Base-by-base conservation (phyloP, 2,888 invertebrate species). In the Spodoptera littoralis region DNA sequence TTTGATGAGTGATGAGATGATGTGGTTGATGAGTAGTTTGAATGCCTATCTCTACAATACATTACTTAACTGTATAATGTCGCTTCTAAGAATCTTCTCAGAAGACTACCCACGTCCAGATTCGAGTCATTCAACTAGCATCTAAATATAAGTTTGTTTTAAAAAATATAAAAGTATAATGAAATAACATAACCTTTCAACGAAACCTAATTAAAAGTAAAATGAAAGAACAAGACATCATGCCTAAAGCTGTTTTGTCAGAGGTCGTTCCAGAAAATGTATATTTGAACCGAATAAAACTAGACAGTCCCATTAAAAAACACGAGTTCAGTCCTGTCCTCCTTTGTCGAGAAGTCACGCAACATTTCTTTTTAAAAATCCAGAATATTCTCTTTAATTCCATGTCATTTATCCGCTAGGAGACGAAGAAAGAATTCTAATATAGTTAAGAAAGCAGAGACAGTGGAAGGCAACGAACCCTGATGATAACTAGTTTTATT, bases 401-500 rank as follows among this genome's bases (percentile, higher is more conserved):
- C 50, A 77, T 67, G 70, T 77, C 75, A 79, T 82, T 81, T 80
- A 80, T 75, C 69, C 80, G 60, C 45, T 65, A 60, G 70, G 50
- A 75, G 70, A 79, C 76, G 74, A 18, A 62, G 77, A 81, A 83
- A 84, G 82, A 83, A 83, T 80, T 81, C 75, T 81, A 80, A 84
- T 80, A 65, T 75, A 62, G 55, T 52, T 46, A 59, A 61, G 76
- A 74, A 73, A 63, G 62, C 59, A 60, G 65, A 73, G 72, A 71
- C 60, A 63, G 55, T 59, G 46, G 67, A 66, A 74, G 80, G 63
- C 79, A 82, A 81, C 72, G 83, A 85, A 82, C 85, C 70, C 60
- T 63, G 65, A 57, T 72, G 69, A 64, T 73, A 73, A 79, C 63
- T 73, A 69, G 59, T 66, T 67, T 48, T 70, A 70, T 68, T 70